Evolutionary conservation across 2,888 invertebrate genomes (phyloP).

Genomic region (Amblyjoppa fuscipennis): DNA sequence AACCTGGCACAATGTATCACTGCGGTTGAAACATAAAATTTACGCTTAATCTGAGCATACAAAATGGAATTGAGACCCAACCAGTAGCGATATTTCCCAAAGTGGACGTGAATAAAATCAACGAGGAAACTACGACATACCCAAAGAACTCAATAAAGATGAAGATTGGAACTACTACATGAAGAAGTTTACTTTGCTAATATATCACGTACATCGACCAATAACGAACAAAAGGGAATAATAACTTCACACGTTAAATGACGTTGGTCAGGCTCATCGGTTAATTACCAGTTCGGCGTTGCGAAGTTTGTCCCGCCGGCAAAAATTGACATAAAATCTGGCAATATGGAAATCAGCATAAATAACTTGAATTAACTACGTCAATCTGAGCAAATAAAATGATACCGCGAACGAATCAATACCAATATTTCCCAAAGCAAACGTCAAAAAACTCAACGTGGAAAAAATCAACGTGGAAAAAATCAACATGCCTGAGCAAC

Average conservation of each 20-base stretch:
- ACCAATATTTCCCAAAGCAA: not conserved
- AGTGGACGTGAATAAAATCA: not conserved
- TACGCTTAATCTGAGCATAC: not conserved
- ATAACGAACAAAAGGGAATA: too few species aligned
- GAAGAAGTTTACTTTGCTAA: too few species aligned
- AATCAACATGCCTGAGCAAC: too few species aligned
- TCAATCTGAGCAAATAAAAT: not conserved
- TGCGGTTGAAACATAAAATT: conserved; percentile 6
- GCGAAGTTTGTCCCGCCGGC: not conserved
- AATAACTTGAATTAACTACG: too few species aligned
- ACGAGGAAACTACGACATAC: not conserved
- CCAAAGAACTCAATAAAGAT: not conserved
- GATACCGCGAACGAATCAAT: conserved; percentile 7
- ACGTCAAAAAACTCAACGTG: not conserved
- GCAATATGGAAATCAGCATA: too few species aligned
- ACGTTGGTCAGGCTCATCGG: not conserved
- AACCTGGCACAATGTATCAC: not conserved
- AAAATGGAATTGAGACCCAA: not conserved
- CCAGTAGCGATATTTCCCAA: not conserved
- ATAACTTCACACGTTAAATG: too few species aligned
- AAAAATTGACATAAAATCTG: not conserved
- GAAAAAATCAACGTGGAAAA: not conserved
- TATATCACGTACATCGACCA: too few species aligned
- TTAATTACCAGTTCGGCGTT: not conserved
- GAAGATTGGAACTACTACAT: too few species aligned